Conservation (phyloP, 2,113 vertebrate species). For the Lynx canadensis region DNA sequence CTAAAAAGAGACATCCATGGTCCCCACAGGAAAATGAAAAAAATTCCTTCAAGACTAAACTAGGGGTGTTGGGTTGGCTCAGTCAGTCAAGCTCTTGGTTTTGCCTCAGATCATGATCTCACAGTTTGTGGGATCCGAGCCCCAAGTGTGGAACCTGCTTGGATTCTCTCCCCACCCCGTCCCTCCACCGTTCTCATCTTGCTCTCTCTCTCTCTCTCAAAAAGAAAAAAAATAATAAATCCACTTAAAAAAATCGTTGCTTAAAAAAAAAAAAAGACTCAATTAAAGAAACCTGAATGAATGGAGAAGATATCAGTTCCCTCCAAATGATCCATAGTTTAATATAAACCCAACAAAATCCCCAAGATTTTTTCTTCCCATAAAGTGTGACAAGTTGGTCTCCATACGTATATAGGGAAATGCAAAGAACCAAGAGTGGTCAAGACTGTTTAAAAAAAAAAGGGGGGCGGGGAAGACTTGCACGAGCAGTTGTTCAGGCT, state of each 20-base stretch:
- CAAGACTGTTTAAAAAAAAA: background rate
- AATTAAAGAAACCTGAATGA: background rate
- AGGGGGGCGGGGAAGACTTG: too few relatives aligned
- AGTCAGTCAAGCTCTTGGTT: background rate
- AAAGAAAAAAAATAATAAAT: background rate
- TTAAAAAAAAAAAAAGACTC: background rate
- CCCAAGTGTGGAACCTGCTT: background rate
- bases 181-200: background rate
- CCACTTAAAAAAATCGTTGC: too few relatives aligned
- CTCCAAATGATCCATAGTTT: background rate
- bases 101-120: background rate
- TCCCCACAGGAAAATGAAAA: background rate
- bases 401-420: background rate
- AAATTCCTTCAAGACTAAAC: background rate
- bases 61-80: background rate
- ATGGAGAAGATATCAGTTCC: background rate
- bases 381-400: background rate
- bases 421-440: background rate
- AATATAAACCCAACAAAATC: background rate
- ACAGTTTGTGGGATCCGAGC: fast-evolving
- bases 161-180: background rate
- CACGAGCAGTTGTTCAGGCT: background rate
- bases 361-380: background rate
- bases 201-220: background rate
- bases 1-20: background rate